Base-by-base conservation (phyloP, 1,140 invertebrate genomes). In the Spodoptera litura region DNA sequence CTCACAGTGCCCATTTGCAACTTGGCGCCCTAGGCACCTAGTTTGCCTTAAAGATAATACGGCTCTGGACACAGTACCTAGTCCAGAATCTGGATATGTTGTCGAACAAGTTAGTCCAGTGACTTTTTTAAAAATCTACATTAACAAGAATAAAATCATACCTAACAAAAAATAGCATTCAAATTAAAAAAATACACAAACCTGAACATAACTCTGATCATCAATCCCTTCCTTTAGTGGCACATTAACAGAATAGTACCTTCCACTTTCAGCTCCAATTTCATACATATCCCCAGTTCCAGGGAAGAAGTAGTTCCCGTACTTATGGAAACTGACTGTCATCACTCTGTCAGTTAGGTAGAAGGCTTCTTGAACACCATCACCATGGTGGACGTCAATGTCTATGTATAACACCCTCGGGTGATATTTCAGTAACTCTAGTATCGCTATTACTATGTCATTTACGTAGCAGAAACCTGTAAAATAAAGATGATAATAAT, bases 321-420 rank as follows among this genome's bases (percentile, higher is more conserved):
- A 99, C 95, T 99, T 99, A 89, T 99, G 99, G 93, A 99, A 99
- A 20, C 98, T 99, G 2, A 99, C 99, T 0, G 99, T 99, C 99
- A 99, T 99, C 0, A 99, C 99, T 62, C 99, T 95, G 93, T 99
- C 99, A 0, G 99, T 99, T 1, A 99, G 95, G 90, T 99, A 99
- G 95, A 99, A 99, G 0, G 99, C 99, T 95, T 99, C 99, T 94
- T 99, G 99, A 0, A 99, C 99, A 1, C 99, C 99, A 95, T 99
- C 99, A 0, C 99, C 99, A 93, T 99, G 99, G 94, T 99, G 99
- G 9, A 99, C 99, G 89, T 99, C 99, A 83, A 99, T 99, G 89
- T 99, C 99, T 78, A 99, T 99, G 87, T 99, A 99, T 12, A 99
- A 94, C 11, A 99, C 99, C 83, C 99, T 95, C 1, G 98, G 97